These are phyloP conservation scores for Tenodera sinensis DNA, from an alignment of 2,888 invertebrate genomes.

Conservation along the genomic window DNA sequence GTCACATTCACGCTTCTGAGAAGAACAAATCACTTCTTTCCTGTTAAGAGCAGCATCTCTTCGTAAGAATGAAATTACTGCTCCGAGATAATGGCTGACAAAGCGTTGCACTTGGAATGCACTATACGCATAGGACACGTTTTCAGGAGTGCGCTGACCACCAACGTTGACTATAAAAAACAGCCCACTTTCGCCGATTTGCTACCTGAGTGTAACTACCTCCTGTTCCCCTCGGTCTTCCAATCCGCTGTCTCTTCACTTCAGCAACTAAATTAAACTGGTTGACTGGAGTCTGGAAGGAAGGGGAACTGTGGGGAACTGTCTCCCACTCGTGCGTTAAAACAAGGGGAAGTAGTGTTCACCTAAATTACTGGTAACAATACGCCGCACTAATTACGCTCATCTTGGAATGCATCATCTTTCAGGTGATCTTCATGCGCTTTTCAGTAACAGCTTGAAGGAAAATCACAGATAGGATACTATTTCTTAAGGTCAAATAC, in stretches of 20 bases:
- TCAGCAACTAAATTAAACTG: not conserved
- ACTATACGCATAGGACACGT: not conserved
- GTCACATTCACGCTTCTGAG: not conserved
- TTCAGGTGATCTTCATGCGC: too few species aligned
- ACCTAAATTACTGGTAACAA: too few species aligned
- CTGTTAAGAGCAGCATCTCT: not conserved
- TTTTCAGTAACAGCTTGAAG: too few species aligned
- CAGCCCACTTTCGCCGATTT: not conserved
- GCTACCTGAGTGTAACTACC: not conserved
- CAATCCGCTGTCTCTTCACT: too few species aligned
- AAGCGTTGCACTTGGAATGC: not conserved
- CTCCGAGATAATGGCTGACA: not conserved
- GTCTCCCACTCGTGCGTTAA: not conserved
- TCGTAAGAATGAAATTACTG: not conserved
- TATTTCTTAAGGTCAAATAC: too few species aligned
- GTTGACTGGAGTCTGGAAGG: not conserved
- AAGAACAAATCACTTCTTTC: not conserved
- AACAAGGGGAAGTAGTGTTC: not conserved
- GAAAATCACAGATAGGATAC: too few species aligned
- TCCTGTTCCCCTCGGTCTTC: too few species aligned
- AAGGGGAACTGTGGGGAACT: not conserved
- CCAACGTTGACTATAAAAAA: not conserved
- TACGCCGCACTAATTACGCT: too few species aligned
- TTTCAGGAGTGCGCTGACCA: not conserved
- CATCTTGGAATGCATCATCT: too few species aligned